Base-by-base conservation (phyloP, 2,888 invertebrate species). In the Platerodrilus igneus region DNA sequence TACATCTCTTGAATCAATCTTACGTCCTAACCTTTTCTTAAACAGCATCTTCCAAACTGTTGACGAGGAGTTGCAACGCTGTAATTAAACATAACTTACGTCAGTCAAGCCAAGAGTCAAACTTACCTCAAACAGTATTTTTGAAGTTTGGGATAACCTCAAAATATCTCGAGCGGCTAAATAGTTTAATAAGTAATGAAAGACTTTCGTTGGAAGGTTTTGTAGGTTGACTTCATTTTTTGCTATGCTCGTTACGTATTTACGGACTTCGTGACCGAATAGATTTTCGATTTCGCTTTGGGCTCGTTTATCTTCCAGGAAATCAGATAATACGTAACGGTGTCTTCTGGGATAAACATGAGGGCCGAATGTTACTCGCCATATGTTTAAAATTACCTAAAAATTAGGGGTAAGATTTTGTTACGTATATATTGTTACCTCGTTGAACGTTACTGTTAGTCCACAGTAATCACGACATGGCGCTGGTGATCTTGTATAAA, bases 401-500 rank as follows among this genome's bases (percentile, higher is more conserved):
- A 51, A 54, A 28, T 18, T 5, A 23, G 37, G n/a, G n/a, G n/a
- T n/a, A 32, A 26, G 31, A 14, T 18, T 28, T 20, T 18, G 9
- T 15, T 16, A 15, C 8, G 21, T 28, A 37, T 10, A 13, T 19
- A 13, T 8, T 4, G n/a, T 57, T 56, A 64, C 64, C 16, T 52
- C 48, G 11, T 41, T 41, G 32, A 53, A 48, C 7, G 55, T 54
- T 8, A 65, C 55, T 13, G 60, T 62, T 17, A 67, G 48, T n/a
- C 62, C 66, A 48, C 63, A 62, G 41, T 66, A 66, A 51, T 66
- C 66, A 20, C 66, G 50, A 33, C 53, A 58, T 2, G 62, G 63
- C 4, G 63, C 59, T 5, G 51, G 49, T 9, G 62, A 58, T 34
- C 60, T 54, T 3, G 61, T 53, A 39, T 62, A 65, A n/a, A 65